Conservation (phyloP, 2,113 vertebrate genomes). For the Entomyzon cyanotis region DNA sequence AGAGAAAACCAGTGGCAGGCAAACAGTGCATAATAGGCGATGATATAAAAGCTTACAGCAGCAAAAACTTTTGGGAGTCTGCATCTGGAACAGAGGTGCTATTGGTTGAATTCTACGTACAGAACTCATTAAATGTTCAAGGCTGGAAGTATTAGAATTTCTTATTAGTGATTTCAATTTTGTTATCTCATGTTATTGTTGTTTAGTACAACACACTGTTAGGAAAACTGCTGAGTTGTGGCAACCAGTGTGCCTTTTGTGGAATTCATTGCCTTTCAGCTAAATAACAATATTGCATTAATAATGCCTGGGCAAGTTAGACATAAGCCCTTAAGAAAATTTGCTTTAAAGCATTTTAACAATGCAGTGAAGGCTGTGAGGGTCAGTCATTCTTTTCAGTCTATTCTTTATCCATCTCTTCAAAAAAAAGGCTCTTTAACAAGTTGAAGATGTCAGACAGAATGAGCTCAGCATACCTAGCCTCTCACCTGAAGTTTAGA, state of each 20-base stretch:
- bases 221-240: not conserved
- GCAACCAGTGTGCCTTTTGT: not conserved
- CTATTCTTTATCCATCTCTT: not conserved
- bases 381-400: not conserved
- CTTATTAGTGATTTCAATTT: not conserved
- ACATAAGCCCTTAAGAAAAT: not conserved
- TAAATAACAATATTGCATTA: not conserved
- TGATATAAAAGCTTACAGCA: not conserved
- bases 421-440: not conserved
- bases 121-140: fast-evolving
- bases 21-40: not conserved
- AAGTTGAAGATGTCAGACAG: not conserved
- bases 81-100: not conserved
- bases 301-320: not conserved
- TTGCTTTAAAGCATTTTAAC: not conserved
- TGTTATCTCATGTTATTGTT: not conserved
- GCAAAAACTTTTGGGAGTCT: not conserved
- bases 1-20: not conserved
- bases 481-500: not conserved
- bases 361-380: not conserved
- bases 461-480: not conserved
- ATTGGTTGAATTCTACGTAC: not conserved
- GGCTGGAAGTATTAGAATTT: not conserved
- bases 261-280: not conserved
- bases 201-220: not conserved